Percentiles rank a stretch among this genome's conserved stretches.
Conservation (phyloP, 92 coral and sea anemone species). For the Actinernus sp. region DNA sequence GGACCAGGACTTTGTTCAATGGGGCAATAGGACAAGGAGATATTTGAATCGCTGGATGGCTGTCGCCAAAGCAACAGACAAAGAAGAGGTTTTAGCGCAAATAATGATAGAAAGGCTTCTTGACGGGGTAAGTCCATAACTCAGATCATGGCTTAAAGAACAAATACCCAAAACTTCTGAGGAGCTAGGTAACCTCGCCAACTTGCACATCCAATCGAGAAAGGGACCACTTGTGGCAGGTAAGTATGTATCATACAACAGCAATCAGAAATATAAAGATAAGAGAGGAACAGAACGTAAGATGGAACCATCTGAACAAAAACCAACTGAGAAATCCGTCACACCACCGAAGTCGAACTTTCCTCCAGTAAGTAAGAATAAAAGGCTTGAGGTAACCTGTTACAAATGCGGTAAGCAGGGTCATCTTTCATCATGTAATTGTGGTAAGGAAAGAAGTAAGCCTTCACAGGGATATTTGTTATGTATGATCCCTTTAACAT, state of each 20-base stretch:
- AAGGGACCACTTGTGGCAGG: no score
- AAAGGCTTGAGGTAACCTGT: no score
- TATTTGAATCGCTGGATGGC: no score
- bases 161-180: constrained; percentile 40
- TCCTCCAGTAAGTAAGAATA: no score
- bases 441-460: constrained; percentile 9
- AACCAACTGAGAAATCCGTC: neutral
- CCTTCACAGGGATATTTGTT: constrained; percentile 19
- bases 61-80: constrained; percentile 46
- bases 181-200: constrained; percentile 49
- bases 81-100: constrained; percentile 43
- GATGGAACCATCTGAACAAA: neutral
- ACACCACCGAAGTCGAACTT: no score
- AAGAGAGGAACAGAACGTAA: no score
- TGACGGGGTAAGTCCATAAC: constrained; percentile 57
- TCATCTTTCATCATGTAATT: no score
- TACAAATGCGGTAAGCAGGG: no score
- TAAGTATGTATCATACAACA: no score
- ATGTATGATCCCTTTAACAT: constrained; percentile 20
- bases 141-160: constrained; percentile 55
- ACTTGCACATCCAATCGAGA: no score
- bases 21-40: constrained; percentile 60
- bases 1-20: constrained; percentile 60
- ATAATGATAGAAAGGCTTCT: constrained; percentile 38
- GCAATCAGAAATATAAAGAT: no score